Evolutionary conservation across 2,113 vertebrate species (phyloP).

Genomic region (Gopherus flavomarginatus): DNA sequence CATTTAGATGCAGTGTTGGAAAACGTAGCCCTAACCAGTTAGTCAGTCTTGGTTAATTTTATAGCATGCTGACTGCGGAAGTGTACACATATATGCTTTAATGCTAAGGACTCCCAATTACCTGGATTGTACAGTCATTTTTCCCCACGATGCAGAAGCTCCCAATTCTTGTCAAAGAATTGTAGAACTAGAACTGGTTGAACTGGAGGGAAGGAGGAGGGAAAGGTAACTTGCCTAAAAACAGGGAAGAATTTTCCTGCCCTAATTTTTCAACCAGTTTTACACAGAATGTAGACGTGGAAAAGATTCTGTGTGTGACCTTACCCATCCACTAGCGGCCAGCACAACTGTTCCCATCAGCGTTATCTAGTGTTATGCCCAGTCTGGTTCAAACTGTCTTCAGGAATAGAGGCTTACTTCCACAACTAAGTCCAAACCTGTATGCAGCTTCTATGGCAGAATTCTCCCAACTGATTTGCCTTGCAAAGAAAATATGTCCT

Average conservation of each 20-base stretch:
- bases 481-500: not conserved
- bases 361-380: not conserved
- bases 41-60: not conserved
- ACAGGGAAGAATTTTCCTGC: not conserved
- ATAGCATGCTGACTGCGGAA: not conserved
- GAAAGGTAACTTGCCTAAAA: not conserved
- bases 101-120: not conserved
- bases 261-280: not conserved
- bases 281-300: not conserved
- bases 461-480: not conserved
- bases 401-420: not conserved
- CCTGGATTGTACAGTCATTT: not conserved
- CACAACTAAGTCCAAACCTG: not conserved
- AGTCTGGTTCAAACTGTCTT: not conserved
- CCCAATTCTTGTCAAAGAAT: not conserved
- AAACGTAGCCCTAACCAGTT: not conserved
- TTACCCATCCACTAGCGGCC: not conserved
- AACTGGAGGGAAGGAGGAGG: not conserved
- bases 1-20: not conserved
- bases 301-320: not conserved
- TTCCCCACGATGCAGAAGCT: not conserved
- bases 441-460: not conserved
- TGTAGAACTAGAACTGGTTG: not conserved
- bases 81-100: not conserved
- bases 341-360: not conserved